Base-by-base conservation (phyloP, 1,140 invertebrate genomes). In the Calliphora vicina region DNA sequence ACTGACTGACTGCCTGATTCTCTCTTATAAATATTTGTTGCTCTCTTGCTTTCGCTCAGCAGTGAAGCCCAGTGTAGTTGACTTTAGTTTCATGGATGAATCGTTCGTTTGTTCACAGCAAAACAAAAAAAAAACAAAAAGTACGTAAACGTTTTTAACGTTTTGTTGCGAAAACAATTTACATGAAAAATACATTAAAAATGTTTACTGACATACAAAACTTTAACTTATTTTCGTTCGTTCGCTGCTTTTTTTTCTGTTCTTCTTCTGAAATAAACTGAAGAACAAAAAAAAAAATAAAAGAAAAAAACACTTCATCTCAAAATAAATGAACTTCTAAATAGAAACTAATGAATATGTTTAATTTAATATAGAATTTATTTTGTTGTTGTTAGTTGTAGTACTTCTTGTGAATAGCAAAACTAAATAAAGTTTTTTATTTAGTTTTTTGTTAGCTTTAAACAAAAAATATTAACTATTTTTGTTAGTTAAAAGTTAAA, bases 11-110 rank as follows among this genome's bases (percentile, higher is more conserved):
- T 35, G 35, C 0, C 35, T 35, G n/a, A n/a, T 10, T 35, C 35
- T 35, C 10, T 35, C 5, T 35, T 35, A 35, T 35, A 2, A 35
- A 35, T 35, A 35, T 57, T 57, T 57, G n/a, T n/a, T 57, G n/a
- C 50, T 57, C 50, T 50, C 45, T 50, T 17, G 12, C 15, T 50
- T 50, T 50, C 12, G 12, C 17, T 50, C 15, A 4, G 12, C 3
- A 13, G 3, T 17, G 8, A 1, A 50, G 45, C 35, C 35, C 6
- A 20, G n/a, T 67, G n/a, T 25, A 78, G 74, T 78, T 80, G 45
- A 74, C 74, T 83, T 83, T 83, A 78, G 82, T 83, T 83, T 78
- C 74, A 78, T 78, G 74, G 74, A 43, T 45, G 74, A 45, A 78
- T 45, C 20, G 29, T 76, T 57, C 50, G n/a, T 67, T 67, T 67